Evolutionary conservation across 53 echinoderm and acorn worm genomes (phyloP), one percentile per base, ranked within the genome.

Genomic region (Temnopleurus reevesii): DNA sequence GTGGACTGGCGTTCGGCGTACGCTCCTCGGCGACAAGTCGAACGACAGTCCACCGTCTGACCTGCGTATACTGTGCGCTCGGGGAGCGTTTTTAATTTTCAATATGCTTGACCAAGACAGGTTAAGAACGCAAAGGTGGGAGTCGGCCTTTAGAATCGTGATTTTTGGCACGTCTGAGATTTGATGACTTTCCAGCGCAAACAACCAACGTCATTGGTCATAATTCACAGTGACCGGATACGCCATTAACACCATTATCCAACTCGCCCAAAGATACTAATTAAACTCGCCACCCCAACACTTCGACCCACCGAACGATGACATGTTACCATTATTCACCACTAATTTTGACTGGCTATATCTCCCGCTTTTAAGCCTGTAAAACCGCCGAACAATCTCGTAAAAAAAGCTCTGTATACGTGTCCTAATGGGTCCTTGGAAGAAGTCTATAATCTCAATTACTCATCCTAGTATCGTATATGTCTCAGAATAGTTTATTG

Each of bases 311-410:
- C 23, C 41, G 23, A 71, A 71, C 41, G 71, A 71, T 71, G 71
- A 36, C 71, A 71, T 36, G 71, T 71, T n/a, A 71, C 9, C 36
- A 71, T 71, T 38, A 71, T 38, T 71, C 38, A 71, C 43, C 7
- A 38, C 21, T 41, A 36, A 71, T 15, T n/a, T n/a, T 71, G 71
- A 41, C 71, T 23, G 30, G 71, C 21, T 71, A n/a, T 71, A 21
- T 41, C 43, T n/a, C 71, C 71, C 36, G 71, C 71, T 71, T 71
- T 21, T 71, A 65, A 65, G 34, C 33, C 0, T 34, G 33, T 60
- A 43, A 71, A 71, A 41, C 21, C 71, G n/a, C 71, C 71, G 41
- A 71, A 71, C 43, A 71, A 41, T n/a, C 71, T 71, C 71, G 71
- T 71, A 71, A 71, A 63, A 71, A 71, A n/a, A 21, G 4, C 38